These are phyloP conservation scores for Pheosia gnoma DNA, from an alignment of 2,888 invertebrate species.

Conservation along the genomic window DNA sequence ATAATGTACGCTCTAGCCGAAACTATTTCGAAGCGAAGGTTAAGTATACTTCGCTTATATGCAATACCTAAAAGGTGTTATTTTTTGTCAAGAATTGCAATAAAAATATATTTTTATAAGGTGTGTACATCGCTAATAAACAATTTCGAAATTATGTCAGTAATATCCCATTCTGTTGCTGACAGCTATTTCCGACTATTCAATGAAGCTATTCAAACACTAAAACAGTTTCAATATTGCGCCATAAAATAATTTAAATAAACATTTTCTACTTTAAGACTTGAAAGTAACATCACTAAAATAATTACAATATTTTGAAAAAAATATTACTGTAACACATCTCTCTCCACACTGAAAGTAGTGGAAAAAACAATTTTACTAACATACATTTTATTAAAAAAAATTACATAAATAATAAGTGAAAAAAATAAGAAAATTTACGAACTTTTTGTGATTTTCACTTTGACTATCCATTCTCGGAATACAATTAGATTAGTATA, in stretches of 20 bases:
- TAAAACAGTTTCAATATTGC: background rate
- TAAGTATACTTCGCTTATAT: slow-evolving; percentile 26
- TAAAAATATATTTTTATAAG: too few species aligned
- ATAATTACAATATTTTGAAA: background rate
- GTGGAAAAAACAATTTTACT: too few species aligned
- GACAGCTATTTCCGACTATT: too few species aligned
- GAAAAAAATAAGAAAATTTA: too few species aligned
- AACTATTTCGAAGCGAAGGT: slow-evolving; percentile 32
- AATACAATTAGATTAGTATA: background rate
- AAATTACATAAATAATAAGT: too few species aligned
- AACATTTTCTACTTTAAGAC: background rate
- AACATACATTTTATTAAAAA: too few species aligned
- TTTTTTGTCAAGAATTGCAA: too few species aligned
- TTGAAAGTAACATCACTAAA: background rate
- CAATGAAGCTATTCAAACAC: too few species aligned
- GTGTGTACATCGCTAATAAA: background rate
- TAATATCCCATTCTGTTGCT: background rate
- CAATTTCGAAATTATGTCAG: background rate
- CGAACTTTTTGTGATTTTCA: background rate
- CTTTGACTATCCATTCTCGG: background rate
- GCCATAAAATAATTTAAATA: background rate
- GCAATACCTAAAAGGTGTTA: slow-evolving; percentile 27
- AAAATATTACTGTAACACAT: background rate
- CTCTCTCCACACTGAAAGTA: too few species aligned
- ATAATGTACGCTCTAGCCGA: slow-evolving; percentile 24